Base-by-base conservation (phyloP, 2,888 invertebrate species). In the Habrosyne pyritoides region DNA sequence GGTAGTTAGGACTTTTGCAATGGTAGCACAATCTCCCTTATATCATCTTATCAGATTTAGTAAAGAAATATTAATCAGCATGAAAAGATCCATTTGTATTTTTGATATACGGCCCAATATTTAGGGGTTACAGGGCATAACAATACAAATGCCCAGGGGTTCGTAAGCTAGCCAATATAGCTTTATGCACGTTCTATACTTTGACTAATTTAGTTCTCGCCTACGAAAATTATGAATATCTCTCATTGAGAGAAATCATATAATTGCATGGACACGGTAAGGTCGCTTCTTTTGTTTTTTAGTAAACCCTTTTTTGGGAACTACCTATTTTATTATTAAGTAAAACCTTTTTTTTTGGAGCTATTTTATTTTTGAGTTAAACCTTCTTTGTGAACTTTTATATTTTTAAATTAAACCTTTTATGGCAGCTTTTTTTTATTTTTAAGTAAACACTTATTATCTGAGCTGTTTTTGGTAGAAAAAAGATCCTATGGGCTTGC, bases 91-190 rank as follows among this genome's bases (percentile, higher is more conserved):
- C 42, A 42, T 42, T 48, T 14, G 10, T 28, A 49, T 14, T 5
- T n/a, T n/a, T 49, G 26, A 26, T 14, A 49, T 49, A 49, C 18
- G 24, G 14, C 26, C 26, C 53, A 52, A 56, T 57, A 54, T 56
- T 59, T 50, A 57, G 57, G 61, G 56, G 55, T 53, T 54, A 57
- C 33, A 54, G 57, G 52, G 36, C 57, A 57, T 46, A 59, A 53
- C 61, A 58, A 33, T 54, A 60, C 51, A 66, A 68, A 70, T 68
- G 67, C 54, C 65, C 66, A 57, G 50, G 67, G 67, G 67, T 59
- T 47, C 28, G 53, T 68, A 71, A 71, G 67, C 70, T 63, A 59
- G 50, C 49, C 53, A 52, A 53, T 52, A 30, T 26, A 28, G 56
- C 48, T 55, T 52, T 60, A 53, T 64, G 61, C 70, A 70, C 70